phyloP scores from a whole-genome alignment of 2,888 invertebrate species.

The Platerodrilus igneus region DNA sequence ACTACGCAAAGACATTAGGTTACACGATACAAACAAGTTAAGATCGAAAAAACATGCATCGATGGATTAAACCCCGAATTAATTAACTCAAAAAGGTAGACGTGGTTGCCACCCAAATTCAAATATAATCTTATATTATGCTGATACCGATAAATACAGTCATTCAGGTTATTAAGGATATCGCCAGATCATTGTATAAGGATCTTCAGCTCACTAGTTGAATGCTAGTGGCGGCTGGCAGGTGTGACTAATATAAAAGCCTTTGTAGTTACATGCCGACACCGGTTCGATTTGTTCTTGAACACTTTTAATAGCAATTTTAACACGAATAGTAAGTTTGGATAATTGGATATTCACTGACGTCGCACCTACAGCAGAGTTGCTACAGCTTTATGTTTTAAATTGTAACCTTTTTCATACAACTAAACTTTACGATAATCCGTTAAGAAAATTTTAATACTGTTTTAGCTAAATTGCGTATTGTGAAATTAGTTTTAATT shows the following conservation, averaged over 20 bases:
- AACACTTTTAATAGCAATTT: constrained; percentile 5
- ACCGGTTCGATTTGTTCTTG: constrained; percentile 35
- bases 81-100: constrained; percentile 10
- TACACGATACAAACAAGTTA: too few relatives aligned
- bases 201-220: constrained; percentile 36
- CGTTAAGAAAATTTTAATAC: too few relatives aligned
- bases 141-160: constrained; percentile 15
- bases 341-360: constrained; percentile 32
- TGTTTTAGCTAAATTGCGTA: too few relatives aligned
- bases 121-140: constrained; percentile 10
- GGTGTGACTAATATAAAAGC: constrained; percentile 48
- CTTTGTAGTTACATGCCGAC: constrained; percentile 45
- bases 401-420: constrained; percentile 45
- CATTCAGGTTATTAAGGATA: constrained; percentile 45
- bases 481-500: too few relatives aligned
- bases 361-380: constrained; percentile 46
- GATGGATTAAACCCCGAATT: not conserved
- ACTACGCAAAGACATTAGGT: too few relatives aligned
- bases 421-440: too few relatives aligned
- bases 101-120: constrained; percentile 15
- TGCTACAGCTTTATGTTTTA: constrained; percentile 44
- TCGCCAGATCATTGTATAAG: constrained; percentile 47
- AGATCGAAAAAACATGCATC: too few relatives aligned
- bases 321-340: constrained; percentile 16
- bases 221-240: constrained; percentile 43